Evolutionary conservation across 2,113 vertebrate species (phyloP).

Genomic region (Tachuris rubrigastra): DNA sequence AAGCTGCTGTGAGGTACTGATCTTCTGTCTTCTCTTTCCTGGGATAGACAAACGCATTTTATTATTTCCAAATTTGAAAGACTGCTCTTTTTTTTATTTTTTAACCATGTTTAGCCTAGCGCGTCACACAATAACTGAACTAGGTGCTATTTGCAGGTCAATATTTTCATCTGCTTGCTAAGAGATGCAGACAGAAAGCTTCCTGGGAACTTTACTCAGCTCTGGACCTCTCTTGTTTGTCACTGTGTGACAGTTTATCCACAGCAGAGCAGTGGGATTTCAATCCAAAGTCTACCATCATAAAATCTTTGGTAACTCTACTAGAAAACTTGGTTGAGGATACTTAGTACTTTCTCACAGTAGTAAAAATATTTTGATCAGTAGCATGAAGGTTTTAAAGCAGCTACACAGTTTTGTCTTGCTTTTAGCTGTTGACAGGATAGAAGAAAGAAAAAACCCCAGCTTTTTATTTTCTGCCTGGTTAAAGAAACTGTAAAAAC

Average conservation of each 20-base stretch:
- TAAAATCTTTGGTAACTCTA: not conserved
- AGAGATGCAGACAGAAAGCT: not conserved
- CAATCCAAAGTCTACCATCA: not conserved
- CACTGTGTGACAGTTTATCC: not conserved
- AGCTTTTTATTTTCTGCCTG: not conserved
- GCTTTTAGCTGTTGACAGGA: not conserved
- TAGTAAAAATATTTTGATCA: not conserved
- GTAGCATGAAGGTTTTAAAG: not conserved
- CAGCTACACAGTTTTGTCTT: not conserved
- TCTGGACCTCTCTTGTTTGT: not conserved
- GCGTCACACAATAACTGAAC: not conserved
- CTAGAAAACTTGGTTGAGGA: not conserved
- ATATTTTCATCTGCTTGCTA: not conserved
- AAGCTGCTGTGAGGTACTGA: not conserved
- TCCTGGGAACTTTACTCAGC: accelerated
- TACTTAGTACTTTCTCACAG: not conserved
- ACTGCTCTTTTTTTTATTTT: not conserved
- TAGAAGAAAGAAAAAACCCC: not conserved
- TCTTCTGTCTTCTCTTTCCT: not conserved
- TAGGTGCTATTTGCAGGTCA: not conserved
- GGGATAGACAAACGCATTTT: not conserved
- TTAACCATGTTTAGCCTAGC: not conserved
- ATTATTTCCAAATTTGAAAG: not conserved
- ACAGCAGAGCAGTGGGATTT: not conserved
- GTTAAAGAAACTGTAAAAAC: not conserved